Evolutionary conservation across 2,797 vertebrate species (phyloP), one percentile per base, ranked within the genome.

Genomic region (Epinephelus awoara): DNA sequence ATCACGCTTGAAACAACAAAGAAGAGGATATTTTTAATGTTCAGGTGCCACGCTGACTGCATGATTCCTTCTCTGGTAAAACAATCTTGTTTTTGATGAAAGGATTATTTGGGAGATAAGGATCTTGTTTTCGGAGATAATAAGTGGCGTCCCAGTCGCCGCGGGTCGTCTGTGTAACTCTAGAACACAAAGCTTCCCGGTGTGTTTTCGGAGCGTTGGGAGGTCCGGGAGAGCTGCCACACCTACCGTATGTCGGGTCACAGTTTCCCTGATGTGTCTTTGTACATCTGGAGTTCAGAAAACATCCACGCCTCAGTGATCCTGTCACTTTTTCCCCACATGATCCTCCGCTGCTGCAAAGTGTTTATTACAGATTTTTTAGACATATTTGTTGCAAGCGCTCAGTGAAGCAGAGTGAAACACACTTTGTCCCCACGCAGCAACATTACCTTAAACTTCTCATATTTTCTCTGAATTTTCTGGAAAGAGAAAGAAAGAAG

Each of bases 91-190:
- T 79, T 72, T 82, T 1, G 19, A 18, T 46, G 9, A 13, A 25
- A 19, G 71, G 81, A 59, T 78, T 76, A 52, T 87, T 72, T 54
- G 52, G 52, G 0, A 11, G 76, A 86, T 82, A 23, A 49, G 23
- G 40, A 79, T 76, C 75, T 72, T 91, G 84, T 89, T 90, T 79
- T 56, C 34, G 62, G 59, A 88, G 86, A 92, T 83, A 84, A 90
- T 77, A 86, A 21, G 78, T 11, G 64, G 44, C 23, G 12, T 62
- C 57, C 59, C 14, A 0, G 67, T 13, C 62, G 7, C 78, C 5
- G 68, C 87, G 42, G 85, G 75, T 77, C 3, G 21, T 7, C 77
- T 25, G 40, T 52, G 64, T 56, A 72, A 77, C 74, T 57, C 29
- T 4, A 42, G 56, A 79, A 64, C 4, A 68, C 75, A 59, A 70